Conservation (phyloP, 1,140 invertebrate genomes). For the Harpegnathos saltator region DNA sequence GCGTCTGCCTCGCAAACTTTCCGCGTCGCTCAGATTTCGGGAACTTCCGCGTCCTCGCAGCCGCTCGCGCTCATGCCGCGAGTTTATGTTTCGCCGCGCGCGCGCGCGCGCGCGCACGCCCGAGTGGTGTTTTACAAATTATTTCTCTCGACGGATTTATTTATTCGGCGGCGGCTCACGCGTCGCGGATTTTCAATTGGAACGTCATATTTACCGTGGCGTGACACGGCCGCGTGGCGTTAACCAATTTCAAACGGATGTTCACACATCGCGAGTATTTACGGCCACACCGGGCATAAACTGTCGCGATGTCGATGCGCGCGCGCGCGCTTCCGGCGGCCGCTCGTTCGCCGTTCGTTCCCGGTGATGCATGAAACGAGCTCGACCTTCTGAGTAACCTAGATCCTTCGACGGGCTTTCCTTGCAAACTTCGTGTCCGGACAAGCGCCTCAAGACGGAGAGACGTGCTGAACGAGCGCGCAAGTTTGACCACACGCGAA, state of each 20-base stretch:
- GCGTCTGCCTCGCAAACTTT: too few relatives aligned
- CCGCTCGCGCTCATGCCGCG: too few relatives aligned
- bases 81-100: too few relatives aligned
- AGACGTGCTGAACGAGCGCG: too few relatives aligned
- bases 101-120: neutral
- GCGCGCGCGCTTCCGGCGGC: conserved; percentile 26
- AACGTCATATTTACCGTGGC: conserved; percentile 35
- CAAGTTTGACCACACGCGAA: too few relatives aligned
- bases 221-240: conserved; percentile 8
- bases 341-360: neutral
- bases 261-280: conserved; percentile 22
- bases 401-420: too few relatives aligned
- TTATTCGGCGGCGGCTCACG: conserved; percentile 22
- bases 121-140: conserved; percentile 27
- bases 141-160: conserved; percentile 23
- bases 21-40: conserved; percentile 10
- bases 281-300: conserved; percentile 22
- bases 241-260: neutral
- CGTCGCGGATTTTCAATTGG: conserved; percentile 36
- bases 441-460: too few relatives aligned
- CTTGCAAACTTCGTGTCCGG: too few relatives aligned
- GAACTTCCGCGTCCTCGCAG: too few relatives aligned
- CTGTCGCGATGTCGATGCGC: conserved; percentile 17
- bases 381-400: neutral
- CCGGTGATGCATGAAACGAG: conserved; percentile 41